phyloP scores from a whole-genome alignment of 2,888 invertebrate species.

The Himalopsyche anomala region DNA sequence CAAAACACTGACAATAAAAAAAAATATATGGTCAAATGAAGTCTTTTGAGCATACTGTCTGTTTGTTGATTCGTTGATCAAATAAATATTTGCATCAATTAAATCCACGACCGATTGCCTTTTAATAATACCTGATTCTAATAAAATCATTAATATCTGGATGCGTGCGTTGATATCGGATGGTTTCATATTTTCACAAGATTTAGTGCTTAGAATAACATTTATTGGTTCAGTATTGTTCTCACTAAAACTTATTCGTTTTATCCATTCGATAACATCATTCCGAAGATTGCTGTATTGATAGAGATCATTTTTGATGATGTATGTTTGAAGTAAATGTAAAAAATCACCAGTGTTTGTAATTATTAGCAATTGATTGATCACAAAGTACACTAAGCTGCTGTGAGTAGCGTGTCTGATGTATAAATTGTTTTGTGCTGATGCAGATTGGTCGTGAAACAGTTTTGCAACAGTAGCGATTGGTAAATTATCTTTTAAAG shows the following conservation, averaged over 20 bases:
- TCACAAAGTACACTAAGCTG: constrained; percentile 55
- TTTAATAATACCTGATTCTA: constrained; percentile 54
- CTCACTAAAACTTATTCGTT: constrained; percentile 17
- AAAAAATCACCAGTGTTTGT: constrained; percentile 19
- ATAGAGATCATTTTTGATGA: constrained; percentile 54
- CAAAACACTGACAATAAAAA: constrained; percentile 66
- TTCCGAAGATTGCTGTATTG: constrained; percentile 56
- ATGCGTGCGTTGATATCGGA: constrained; percentile 45
- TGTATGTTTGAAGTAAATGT: constrained; percentile 29
- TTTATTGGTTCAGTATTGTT: not conserved
- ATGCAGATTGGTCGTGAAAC: constrained; percentile 48
- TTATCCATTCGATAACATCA: constrained; percentile 47
- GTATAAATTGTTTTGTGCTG: constrained; percentile 52
- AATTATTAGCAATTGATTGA: not conserved
- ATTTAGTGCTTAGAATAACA: constrained; percentile 12
- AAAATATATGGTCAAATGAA: constrained; percentile 65
- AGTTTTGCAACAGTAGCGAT: constrained; percentile 43
- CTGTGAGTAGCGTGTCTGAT: constrained; percentile 52
- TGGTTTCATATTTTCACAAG: constrained; percentile 26
- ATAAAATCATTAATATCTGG: constrained; percentile 41
- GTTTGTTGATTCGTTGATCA: constrained; percentile 62
- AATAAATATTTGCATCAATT: constrained; percentile 58
- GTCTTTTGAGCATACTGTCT: constrained; percentile 65
- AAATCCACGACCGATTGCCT: constrained; percentile 48
- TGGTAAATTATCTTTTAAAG: constrained; percentile 35